Percentiles rank a stretch among this genome's conserved stretches.
Evolutionary conservation across 2,113 vertebrate genomes (phyloP).

Genomic region (Labeo rohita): DNA sequence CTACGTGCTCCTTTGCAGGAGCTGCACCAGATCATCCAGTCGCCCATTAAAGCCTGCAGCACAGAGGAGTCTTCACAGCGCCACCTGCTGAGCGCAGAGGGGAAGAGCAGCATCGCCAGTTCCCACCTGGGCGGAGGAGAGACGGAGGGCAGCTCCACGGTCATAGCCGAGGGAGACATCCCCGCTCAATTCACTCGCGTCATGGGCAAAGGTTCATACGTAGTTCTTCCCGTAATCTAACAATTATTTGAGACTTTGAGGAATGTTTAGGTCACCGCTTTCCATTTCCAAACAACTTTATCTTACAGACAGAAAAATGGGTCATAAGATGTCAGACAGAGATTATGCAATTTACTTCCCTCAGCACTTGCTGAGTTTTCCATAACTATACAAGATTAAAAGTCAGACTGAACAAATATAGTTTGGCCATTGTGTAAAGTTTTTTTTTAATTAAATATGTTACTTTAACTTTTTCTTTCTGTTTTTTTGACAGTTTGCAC

Average conservation of each 20-base stretch:
- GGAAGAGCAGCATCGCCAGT: slow-evolving; percentile 78
- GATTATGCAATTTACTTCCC: background rate
- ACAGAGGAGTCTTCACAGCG: slow-evolving; percentile 78
- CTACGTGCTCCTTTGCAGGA: slow-evolving; percentile 91
- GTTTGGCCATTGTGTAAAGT: background rate
- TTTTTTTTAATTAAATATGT: background rate
- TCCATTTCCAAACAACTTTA: background rate
- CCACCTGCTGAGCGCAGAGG: slow-evolving; percentile 77
- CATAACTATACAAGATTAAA: background rate
- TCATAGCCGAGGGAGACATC: slow-evolving; percentile 89
- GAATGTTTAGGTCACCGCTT: slow-evolving; percentile 7
- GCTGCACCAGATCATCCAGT: slow-evolving; percentile 97
- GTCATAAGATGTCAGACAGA: background rate
- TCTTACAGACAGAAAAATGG: background rate
- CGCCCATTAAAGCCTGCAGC: slow-evolving; percentile 89
- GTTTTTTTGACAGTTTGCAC: slow-evolving; percentile 86
- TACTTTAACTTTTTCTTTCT: slow-evolving; percentile 14
- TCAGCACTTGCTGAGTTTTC: background rate
- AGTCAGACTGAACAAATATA: background rate
- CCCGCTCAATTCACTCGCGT: slow-evolving; percentile 96
- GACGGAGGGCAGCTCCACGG: slow-evolving; percentile 79
- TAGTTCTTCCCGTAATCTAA: background rate
- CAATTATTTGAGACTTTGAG: background rate
- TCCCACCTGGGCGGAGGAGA: slow-evolving; percentile 87
- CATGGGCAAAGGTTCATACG: slow-evolving; percentile 93